A percentile compares a stretch with the other conserved stretches of the same genome.
Evolutionary conservation across 2,888 invertebrate genomes (phyloP).

Genomic region (Temnothorax ravouxi): DNA sequence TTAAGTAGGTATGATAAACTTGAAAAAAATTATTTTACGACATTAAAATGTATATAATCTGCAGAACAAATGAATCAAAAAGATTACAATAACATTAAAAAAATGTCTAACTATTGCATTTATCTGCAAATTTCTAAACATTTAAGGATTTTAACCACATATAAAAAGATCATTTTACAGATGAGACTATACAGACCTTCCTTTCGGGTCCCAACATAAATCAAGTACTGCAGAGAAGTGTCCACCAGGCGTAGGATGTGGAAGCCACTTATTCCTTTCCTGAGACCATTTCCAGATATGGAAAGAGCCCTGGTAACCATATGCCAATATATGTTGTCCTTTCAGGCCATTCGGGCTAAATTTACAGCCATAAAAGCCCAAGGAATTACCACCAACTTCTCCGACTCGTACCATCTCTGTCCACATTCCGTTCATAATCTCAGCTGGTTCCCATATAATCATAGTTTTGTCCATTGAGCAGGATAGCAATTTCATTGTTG

Average conservation of each 20-base stretch:
- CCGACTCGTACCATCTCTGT: constrained; percentile 94
- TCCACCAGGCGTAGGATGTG: constrained; percentile 91
- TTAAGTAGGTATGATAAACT: not conserved
- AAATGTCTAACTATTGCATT: not conserved
- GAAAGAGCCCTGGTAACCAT: constrained; percentile 97
- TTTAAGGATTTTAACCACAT: not conserved
- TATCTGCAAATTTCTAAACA: not conserved
- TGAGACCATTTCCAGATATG: constrained; percentile 92
- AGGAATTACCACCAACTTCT: constrained; percentile 96
- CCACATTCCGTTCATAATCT: constrained; percentile 91
- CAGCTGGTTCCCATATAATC: constrained; percentile 94
- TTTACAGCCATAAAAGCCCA: constrained; percentile 97
- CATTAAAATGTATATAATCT: not conserved
- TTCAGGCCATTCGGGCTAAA: constrained; percentile 90
- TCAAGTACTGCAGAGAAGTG: constrained; percentile 95
- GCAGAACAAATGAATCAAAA: not conserved
- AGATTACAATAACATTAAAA: not conserved
- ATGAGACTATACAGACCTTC: constrained; percentile 83
- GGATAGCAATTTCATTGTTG: constrained; percentile 90
- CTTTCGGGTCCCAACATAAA: constrained; percentile 94
- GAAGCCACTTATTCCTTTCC: constrained; percentile 88
- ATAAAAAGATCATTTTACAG: not conserved
- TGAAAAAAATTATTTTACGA: not conserved
- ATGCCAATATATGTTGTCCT: constrained; percentile 92
- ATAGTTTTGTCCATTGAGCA: constrained; percentile 97